Percentiles rank a stretch among this genome's conserved stretches.
phyloP scores from a whole-genome alignment of 2,888 invertebrate species.

The Macrophya alboannulata region DNA sequence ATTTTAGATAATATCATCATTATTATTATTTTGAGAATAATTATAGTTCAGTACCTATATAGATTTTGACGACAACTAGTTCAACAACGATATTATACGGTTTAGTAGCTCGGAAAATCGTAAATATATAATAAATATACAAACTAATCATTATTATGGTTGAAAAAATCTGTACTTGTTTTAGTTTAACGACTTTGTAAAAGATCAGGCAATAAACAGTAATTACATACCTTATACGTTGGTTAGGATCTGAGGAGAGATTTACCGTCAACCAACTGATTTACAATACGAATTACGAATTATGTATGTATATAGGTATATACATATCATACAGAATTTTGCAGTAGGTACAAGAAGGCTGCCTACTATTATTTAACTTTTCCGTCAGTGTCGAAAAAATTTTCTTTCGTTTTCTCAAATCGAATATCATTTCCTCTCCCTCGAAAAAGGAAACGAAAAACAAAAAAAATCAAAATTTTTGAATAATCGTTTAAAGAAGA shows the following conservation, averaged over 20 bases:
- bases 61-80: neutral
- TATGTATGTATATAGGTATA: neutral
- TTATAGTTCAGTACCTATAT: neutral
- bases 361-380: neutral
- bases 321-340: neutral
- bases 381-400: too few species aligned
- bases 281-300: slow-evolving; percentile 15
- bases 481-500: neutral
- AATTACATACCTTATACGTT: slow-evolving; percentile 5
- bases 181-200: slow-evolving; percentile 34
- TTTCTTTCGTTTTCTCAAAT: too few species aligned
- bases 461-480: neutral
- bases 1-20: neutral
- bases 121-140: slow-evolving; percentile 7
- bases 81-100: neutral
- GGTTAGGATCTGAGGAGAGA: slow-evolving; percentile 1
- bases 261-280: slow-evolving; percentile 35
- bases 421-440: too few species aligned
- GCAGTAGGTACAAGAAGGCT: neutral
- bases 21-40: neutral
- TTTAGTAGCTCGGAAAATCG: slow-evolving; percentile 22
- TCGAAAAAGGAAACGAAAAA: too few species aligned
- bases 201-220: slow-evolving; percentile 41
- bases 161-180: neutral
- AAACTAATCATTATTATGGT: slow-evolving; percentile 17